Evolutionary conservation across 1,140 invertebrate genomes (phyloP).

Genomic region (Apis florea): DNA sequence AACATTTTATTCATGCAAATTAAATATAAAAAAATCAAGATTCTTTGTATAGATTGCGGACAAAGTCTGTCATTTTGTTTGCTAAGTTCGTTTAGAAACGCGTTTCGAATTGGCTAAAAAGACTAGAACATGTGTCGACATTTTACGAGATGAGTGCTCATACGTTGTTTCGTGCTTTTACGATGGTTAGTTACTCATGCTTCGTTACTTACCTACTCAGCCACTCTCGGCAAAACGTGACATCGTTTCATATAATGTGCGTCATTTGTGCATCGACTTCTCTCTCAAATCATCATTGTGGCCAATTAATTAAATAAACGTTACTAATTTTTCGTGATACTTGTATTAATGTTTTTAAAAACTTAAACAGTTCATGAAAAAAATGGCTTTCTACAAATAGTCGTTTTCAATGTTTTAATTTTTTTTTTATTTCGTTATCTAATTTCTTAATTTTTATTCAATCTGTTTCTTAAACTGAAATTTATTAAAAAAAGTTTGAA

Average conservation of each 20-base stretch:
- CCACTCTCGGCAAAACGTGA: conserved; percentile 45
- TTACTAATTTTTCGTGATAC: not conserved
- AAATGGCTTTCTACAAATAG: not conserved
- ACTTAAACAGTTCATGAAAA: conserved; percentile 18
- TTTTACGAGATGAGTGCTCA: conserved; percentile 52
- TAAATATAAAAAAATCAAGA: not conserved
- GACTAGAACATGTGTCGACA: conserved; percentile 49
- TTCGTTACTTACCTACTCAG: conserved; percentile 59
- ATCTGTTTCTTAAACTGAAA: not conserved
- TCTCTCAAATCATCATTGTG: not conserved
- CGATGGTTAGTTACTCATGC: conserved; percentile 63
- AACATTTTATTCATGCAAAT: too few relatives aligned
- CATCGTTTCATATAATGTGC: conserved; percentile 24
- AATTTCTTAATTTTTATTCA: not conserved
- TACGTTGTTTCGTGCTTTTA: conserved; percentile 63
- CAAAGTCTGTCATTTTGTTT: conserved; percentile 24
- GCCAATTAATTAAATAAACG: not conserved
- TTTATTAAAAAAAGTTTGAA: not conserved
- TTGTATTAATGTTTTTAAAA: not conserved
- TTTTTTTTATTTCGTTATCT: not conserved
- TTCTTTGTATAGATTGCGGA: not conserved
- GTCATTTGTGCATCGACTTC: conserved; percentile 12
- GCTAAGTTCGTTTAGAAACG: conserved; percentile 33
- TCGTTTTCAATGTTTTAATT: conserved; percentile 4
- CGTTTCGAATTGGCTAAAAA: not conserved